Evolutionary conservation across 2,888 invertebrate genomes (phyloP).

Genomic region (Stenurella melanura): DNA sequence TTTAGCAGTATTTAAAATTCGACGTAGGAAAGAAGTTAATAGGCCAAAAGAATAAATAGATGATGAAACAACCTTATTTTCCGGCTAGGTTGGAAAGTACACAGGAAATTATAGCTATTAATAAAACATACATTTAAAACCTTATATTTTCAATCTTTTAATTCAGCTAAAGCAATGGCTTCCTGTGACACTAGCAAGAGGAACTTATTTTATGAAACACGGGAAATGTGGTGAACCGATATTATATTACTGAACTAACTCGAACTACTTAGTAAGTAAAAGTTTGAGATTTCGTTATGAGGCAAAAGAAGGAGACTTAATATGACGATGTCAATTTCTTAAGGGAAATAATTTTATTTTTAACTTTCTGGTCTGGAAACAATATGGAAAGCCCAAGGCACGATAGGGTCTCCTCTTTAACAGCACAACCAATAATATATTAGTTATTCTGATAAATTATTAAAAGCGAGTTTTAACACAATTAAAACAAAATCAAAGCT

Average conservation of each 20-base stretch:
- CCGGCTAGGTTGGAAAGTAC: not conserved
- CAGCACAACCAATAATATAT: too few species aligned
- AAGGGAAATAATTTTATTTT: too few species aligned
- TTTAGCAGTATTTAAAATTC: not conserved
- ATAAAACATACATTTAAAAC: conserved; percentile 7
- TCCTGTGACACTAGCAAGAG: not conserved
- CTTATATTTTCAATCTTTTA: not conserved
- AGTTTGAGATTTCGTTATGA: conserved; percentile 7
- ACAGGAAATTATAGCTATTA: not conserved
- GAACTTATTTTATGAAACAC: not conserved
- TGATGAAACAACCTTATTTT: not conserved
- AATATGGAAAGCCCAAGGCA: too few species aligned
- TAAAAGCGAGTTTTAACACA: too few species aligned
- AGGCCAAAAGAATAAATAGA: not conserved
- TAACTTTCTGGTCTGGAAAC: too few species aligned
- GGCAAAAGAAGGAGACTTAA: not conserved
- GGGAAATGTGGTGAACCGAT: conserved; percentile 3
- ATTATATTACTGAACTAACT: conserved; percentile 6
- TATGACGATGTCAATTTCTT: not conserved
- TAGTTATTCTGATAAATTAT: too few species aligned
- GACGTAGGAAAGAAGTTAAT: not conserved
- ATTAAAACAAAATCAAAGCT: too few species aligned
- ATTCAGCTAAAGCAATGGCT: not conserved
- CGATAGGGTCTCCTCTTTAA: too few species aligned
- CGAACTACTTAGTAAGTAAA: conserved; percentile 1